phyloP scores from a whole-genome alignment of 2,113 vertebrate genomes.

The Mormyrus lacerda region DNA sequence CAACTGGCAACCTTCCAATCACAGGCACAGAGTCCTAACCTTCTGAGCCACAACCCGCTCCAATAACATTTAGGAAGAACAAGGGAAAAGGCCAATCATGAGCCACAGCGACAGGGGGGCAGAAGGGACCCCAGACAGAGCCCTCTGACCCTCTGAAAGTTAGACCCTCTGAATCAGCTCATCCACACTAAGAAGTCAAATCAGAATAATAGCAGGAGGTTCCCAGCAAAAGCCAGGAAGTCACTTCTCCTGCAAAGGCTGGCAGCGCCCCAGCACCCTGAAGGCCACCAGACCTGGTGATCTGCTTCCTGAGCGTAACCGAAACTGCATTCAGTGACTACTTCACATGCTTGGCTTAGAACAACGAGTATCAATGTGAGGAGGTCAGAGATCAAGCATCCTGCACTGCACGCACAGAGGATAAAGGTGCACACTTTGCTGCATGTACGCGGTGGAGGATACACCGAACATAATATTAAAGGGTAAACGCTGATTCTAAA shows the following conservation, averaged over 20 bases:
- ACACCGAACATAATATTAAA: not conserved
- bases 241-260: not conserved
- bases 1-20: not conserved
- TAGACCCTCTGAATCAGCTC: conserved; percentile 40
- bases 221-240: not conserved
- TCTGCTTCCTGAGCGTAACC: not conserved
- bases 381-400: not conserved
- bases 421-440: not conserved
- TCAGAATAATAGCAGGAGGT: conserved; percentile 3
- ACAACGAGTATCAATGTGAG: not conserved
- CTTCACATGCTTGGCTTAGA: not conserved
- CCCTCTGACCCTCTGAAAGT: conserved; percentile 37
- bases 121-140: conserved; percentile 35
- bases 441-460: not conserved
- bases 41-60: not conserved
- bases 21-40: not conserved
- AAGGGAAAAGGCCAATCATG: not conserved
- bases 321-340: conserved; percentile 19
- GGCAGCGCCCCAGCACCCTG: not conserved
- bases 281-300: not conserved
- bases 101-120: conserved; percentile 44
- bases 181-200: not conserved
- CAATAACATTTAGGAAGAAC: not conserved
- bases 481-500: not conserved
- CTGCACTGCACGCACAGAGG: not conserved